Evolutionary conservation across 1,140 invertebrate species (phyloP).

Genomic region (Caenorhabditis briggsae): DNA sequence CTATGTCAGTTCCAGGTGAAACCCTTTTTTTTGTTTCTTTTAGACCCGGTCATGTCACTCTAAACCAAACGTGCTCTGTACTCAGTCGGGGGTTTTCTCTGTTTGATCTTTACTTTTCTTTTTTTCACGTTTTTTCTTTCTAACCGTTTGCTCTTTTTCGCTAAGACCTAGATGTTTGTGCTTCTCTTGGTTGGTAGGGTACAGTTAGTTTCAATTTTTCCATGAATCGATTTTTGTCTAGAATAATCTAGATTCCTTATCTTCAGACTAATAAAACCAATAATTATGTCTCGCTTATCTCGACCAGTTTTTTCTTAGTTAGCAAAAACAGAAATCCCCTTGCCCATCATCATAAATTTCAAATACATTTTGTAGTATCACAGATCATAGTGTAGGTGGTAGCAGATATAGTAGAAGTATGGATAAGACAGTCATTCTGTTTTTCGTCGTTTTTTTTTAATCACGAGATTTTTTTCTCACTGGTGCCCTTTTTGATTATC

Average conservation of each 20-base stretch:
- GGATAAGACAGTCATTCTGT: not conserved
- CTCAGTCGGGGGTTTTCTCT: not conserved
- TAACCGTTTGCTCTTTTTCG: not conserved
- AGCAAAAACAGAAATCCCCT: not conserved
- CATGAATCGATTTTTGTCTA: no score
- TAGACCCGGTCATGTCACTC: constrained; percentile 45
- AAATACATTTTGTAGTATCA: not conserved
- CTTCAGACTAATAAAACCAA: constrained; percentile 19
- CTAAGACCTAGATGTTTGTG: constrained; percentile 16
- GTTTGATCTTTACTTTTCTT: constrained; percentile 40
- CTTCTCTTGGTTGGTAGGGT: not conserved
- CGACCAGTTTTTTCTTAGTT: not conserved
- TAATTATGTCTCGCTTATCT: constrained; percentile 10
- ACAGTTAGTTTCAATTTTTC: not conserved
- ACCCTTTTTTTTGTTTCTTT: not conserved
- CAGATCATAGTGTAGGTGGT: not conserved
- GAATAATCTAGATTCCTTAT: not conserved
- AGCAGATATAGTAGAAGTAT: not conserved
- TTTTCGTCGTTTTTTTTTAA: not conserved
- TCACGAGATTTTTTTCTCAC: no score
- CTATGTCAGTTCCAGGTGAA: constrained; percentile 34
- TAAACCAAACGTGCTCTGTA: constrained; percentile 49
- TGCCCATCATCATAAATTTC: no score
- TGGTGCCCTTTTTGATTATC: not conserved
- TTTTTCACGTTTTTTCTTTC: not conserved